Evolutionary conservation across 1,140 invertebrate species (phyloP).

Genomic region (Eciton burchellii): DNA sequence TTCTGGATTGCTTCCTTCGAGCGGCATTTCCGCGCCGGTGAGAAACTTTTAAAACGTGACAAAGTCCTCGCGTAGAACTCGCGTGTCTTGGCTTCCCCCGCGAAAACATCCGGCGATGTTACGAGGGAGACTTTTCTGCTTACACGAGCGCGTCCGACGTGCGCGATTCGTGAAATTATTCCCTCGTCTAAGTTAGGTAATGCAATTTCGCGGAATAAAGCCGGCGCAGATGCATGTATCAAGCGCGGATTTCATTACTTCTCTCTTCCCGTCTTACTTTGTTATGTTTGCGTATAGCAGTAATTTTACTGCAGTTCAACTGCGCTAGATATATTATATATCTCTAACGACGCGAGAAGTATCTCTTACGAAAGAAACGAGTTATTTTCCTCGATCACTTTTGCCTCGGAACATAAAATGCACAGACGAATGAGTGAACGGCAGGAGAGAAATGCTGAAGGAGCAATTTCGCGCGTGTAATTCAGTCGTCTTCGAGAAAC

Average conservation of each 20-base stretch:
- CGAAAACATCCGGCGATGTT: conserved; percentile 52
- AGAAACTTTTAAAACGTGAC: conserved; percentile 66
- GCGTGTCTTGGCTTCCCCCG: not conserved
- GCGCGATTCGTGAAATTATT: not conserved
- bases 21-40: conserved; percentile 43
- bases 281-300: no score
- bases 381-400: not conserved
- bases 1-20: conserved; percentile 57
- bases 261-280: no score
- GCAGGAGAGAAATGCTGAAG: not conserved
- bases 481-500: conserved; percentile 46
- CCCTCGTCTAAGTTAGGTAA: not conserved
- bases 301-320: no score
- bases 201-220: not conserved
- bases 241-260: no score
- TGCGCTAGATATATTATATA: no score
- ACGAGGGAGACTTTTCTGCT: conserved; percentile 5
- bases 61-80: conserved; percentile 35
- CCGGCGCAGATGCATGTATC: no score
- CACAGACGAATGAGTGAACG: not conserved
- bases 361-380: no score
- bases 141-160: not conserved
- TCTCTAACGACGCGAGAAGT: no score
- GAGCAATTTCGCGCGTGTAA: not conserved
- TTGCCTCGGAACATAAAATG: not conserved